Conservation (phyloP, 92 coral and sea anemone genomes). For the Muricea muricata region DNA sequence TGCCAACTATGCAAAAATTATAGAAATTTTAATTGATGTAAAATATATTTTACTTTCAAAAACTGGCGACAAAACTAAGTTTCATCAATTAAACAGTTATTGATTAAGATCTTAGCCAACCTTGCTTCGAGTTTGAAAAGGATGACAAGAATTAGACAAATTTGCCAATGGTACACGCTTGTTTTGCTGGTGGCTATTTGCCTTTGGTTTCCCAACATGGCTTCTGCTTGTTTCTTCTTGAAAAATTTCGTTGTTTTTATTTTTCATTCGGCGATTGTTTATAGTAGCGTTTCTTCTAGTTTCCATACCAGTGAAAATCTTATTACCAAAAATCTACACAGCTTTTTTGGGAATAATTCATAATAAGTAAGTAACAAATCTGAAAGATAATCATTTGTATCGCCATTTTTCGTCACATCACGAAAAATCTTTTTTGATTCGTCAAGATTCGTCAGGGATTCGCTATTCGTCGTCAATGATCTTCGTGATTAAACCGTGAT, state of each 20-base stretch:
- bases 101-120: too few relatives aligned
- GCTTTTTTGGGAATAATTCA: background rate
- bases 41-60: too few relatives aligned
- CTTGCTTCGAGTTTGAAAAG: conserved; percentile 18
- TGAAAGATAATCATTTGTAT: background rate
- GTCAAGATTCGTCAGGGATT: background rate
- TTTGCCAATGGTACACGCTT: conserved; percentile 19
- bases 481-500: too few relatives aligned
- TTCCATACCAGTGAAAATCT: conserved; percentile 13
- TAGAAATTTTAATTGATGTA: too few relatives aligned
- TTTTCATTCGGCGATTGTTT: conserved; percentile 31
- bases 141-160: conserved; percentile 14
- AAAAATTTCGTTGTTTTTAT: conserved; percentile 4
- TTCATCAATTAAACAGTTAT: background rate
- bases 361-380: background rate
- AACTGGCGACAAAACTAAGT: background rate
- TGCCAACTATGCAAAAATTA: background rate
- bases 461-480: conserved; percentile 16
- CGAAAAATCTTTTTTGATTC: background rate
- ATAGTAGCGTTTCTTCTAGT: background rate
- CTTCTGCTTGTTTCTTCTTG: background rate
- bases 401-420: conserved; percentile 37
- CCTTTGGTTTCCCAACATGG: conserved; percentile 2
- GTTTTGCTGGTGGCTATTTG: background rate
- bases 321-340: background rate